Base-by-base conservation (phyloP, 2,797 vertebrate genomes). In the Dicrostonyx torquatus region DNA sequence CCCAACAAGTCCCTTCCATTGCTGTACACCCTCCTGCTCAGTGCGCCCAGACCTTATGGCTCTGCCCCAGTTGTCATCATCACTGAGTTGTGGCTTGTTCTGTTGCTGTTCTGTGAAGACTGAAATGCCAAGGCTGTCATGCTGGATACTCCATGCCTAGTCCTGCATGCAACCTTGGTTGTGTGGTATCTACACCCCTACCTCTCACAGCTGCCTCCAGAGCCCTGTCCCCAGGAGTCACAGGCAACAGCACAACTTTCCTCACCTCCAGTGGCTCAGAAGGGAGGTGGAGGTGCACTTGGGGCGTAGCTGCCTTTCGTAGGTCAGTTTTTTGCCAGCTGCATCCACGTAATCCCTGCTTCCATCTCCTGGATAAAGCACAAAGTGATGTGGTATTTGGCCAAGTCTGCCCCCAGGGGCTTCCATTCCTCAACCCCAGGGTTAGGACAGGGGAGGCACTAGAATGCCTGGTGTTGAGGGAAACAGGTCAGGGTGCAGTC, bases 341-440 rank as follows among this genome's bases (percentile, higher is more conserved):
- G 43, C 4, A 89, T 34, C 20, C 53, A 26, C 43, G 4, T 22
- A 79, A 92, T 34, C 91, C 78, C 73, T 91, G 68, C 15, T 62
- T 62, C 77, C 14, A 20, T 85, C 48, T 95, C 85, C 75, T 55
- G 64, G 94, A 94, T 90, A 97, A 97, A 97, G 97, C 97, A 97
- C 97, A 97, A 97, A 94, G 78, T 70, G 85, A 64, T 89, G 75
- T 73, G 79, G 70, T 73, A 62, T 48, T 70, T 94, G 88, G 89
- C 78, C 73, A 64, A 92, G 40, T 37, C 64, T 82, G 53, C 66
- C 40, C 53, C 68, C 43, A 50, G 66, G 77, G 73, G 29, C 62
- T 70, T 82, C 78, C 15, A 22, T 50, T 37, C 53, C 26, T 48
- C 55, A 91, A 77, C 22, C 50, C 34, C 55, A 72, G 77, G 84